phyloP scores from a whole-genome alignment of 1,140 invertebrate genomes.

The Drosophila grimshawi region DNA sequence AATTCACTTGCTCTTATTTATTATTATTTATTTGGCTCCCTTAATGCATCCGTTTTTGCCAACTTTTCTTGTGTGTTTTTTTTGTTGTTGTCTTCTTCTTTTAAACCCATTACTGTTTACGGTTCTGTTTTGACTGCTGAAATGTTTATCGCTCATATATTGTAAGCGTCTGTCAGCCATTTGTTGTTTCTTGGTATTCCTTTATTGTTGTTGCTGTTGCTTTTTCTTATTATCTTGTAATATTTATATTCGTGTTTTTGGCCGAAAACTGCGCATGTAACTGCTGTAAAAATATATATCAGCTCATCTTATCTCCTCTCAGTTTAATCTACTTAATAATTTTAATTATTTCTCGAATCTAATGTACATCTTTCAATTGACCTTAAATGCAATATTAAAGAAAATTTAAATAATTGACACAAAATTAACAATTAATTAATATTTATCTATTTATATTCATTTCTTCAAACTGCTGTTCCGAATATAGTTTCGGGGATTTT shows the following conservation, averaged over 20 bases:
- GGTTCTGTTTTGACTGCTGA: constrained; percentile 40
- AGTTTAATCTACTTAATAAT: background rate
- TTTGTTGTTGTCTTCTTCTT: constrained; percentile 1
- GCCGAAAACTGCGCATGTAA: constrained; percentile 9
- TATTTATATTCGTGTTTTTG: constrained; percentile 23
- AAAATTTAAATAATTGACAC: background rate
- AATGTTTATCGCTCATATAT: constrained; percentile 60
- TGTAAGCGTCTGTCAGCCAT: constrained; percentile 23
- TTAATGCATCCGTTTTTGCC: constrained; percentile 42
- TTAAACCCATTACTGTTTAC: constrained; percentile 56
- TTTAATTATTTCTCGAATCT: too few species aligned
- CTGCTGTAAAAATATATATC: constrained; percentile 26
- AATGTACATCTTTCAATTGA: too few species aligned
- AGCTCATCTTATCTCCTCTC: background rate
- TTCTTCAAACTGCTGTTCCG: too few species aligned
- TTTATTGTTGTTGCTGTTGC: constrained; percentile 8
- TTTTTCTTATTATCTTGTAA: constrained; percentile 34
- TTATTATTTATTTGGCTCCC: constrained; percentile 52
- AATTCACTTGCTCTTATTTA: constrained; percentile 45
- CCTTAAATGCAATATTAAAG: too few species aligned
- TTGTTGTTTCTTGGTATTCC: constrained; percentile 18
- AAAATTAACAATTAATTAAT: too few species aligned
- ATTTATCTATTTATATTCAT: too few species aligned
- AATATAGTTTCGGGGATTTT: background rate
- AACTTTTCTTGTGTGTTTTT: constrained; percentile 7